Percentiles rank a stretch among this genome's conserved stretches.
Evolutionary conservation across 1,140 invertebrate species (phyloP).

Genomic region (Panagrolaimus sp.): DNA sequence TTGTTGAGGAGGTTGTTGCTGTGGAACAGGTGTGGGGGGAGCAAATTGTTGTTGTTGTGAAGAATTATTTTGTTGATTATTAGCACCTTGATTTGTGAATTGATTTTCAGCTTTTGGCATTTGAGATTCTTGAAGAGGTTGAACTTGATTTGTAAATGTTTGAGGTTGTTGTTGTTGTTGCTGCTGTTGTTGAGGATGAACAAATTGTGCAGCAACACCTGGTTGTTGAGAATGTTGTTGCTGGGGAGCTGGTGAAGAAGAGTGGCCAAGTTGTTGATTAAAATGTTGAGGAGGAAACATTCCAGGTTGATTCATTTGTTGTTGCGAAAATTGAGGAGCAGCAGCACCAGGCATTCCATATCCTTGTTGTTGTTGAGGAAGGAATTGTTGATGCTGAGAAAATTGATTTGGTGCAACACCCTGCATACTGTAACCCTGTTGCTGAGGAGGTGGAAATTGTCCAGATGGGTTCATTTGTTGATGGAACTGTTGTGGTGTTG

Average conservation of each 20-base stretch:
- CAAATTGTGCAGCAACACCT: too few species aligned
- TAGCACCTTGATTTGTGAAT: too few species aligned
- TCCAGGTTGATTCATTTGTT: background rate
- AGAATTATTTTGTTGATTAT: too few species aligned
- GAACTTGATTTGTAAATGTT: too few species aligned
- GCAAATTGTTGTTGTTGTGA: too few species aligned
- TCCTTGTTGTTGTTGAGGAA: background rate
- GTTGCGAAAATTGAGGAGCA: background rate
- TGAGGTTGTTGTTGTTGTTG: background rate
- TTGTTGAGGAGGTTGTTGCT: background rate
- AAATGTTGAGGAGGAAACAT: background rate
- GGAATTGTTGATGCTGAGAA: slow-evolving; percentile 4
- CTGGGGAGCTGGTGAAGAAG: background rate
- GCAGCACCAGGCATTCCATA: too few species aligned
- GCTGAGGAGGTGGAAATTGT: background rate
- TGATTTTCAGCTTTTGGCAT: too few species aligned
- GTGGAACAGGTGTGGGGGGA: background rate
- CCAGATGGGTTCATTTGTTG: background rate
- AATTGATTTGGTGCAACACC: background rate
- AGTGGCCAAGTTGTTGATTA: background rate
- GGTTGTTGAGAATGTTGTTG: background rate
- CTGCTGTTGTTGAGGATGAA: slow-evolving; percentile 1
- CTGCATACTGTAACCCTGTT: background rate
- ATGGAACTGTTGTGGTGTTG: background rate
- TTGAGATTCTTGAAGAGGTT: too few species aligned